Base-by-base conservation (phyloP, 2,113 vertebrate species). In the Xyrauchen texanus region DNA sequence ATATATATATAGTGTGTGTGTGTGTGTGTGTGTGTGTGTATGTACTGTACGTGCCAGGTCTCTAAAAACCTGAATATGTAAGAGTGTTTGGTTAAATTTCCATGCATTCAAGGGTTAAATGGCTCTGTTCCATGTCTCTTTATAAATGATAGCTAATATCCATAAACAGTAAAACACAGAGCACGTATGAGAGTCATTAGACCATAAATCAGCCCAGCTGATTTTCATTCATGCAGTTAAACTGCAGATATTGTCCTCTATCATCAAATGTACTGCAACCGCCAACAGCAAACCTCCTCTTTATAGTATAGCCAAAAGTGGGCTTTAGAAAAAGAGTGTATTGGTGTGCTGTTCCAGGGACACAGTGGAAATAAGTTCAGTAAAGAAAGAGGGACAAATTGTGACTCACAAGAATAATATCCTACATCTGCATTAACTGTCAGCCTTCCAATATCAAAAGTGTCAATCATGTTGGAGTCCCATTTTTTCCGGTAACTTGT, bases 381-480 rank as follows among this genome's bases (percentile, higher is more conserved):
- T 5, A 67, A 44, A 78, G 13, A 15, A 15, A n/a, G 57, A 13
- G 1, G 3, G 68, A 34, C 21, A 34, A 34, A 34, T 1, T 34
- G 11, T 64, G 49, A 87, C 95, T 94, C 71, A 97, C 96, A 97
- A 81, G 95, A 96, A 85, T 97, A 97, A 82, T 97, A 96, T 70
- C 96, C 96, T 0, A 97, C 94, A 0, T 97, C 96, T 0, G 95
- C 92, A 0, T 97, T 97, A 61, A 90, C 95, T 0, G 95, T 97
- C 82, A 97, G 93, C 57, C 92, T 85, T 4, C 93, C 95, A 2
- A 97, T 96, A 88, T 97, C 96, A 1, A 93, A 94, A 12, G 96
- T 96, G 85, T 97, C 95, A 0, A 97, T 95, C 94, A 97, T 94
- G 89, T 96, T 96, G 0, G 90, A 88, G 90, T 97, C 96, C 96